Evolutionary conservation across 2,888 invertebrate species (phyloP), one percentile per base, ranked within the genome.

Genomic region (Oligia strigilis): DNA sequence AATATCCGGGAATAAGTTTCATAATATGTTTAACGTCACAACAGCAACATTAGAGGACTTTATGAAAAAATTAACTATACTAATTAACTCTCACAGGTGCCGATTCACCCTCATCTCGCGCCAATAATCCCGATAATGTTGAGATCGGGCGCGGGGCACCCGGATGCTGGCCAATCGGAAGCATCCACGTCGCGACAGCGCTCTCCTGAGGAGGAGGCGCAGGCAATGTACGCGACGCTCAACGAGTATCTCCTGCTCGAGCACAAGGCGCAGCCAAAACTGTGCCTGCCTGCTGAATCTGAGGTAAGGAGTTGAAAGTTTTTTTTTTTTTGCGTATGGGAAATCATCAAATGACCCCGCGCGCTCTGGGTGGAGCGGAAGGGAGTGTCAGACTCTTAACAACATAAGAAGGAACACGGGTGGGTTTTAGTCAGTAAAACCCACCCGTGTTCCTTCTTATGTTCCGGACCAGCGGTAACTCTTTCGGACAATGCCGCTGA

Each of bases 161-260:
- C 97, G 97, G 97, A 97, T 97, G 97, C 97, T 92, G 97, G 95
- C 95, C 96, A 90, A 49, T 85, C 90, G 74, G 90, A 86, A 77
- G 89, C 93, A 77, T 92, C 93, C 71, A 91, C 90, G 78, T 89
- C 90, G 81, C 84, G 85, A 40, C 82, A 82, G 78, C 84, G 78
- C 67, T 79, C 79, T 46, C 82, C 79, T 64, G 87, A 84, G 60
- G 88, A 85, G 78, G 89, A 89, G 80, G 83, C 93, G 79, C 96
- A 97, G 75, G 95, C 95, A 80, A 92, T 97, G 88, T 97, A 97
- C 93, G 96, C 95, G 77, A 97, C 97, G 89, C 97, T 98, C 86
- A 97, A 98, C 93, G 98, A 98, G 97, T 98, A 98, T 91, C 97
- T 98, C 92, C 97, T 97, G 77, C 94, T 98, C 87, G 98, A 98